Evolutionary conservation across 2,113 vertebrate genomes (phyloP), one percentile per base, ranked within the genome.

Genomic region (Choloepus hoffmanni): DNA sequence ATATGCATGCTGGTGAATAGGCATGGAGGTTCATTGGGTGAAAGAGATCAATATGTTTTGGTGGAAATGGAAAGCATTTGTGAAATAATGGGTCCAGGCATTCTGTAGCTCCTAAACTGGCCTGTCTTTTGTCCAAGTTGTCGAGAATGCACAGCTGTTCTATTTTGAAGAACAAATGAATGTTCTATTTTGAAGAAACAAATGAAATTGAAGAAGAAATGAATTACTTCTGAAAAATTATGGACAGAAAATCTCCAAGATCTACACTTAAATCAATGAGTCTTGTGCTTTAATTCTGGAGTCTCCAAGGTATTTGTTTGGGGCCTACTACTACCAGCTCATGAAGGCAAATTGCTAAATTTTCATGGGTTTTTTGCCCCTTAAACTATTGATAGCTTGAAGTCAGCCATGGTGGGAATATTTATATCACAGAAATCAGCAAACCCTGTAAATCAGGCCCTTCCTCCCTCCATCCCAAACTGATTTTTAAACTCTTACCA

Each of bases 391-490:
- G 14, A 95, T 82, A 78, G 30, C 48, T 87, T 84, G 90, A 79
- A 89, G 87, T 84, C 30, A 92, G 13, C 62, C 63, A 21, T 68
- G 21, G 58, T 78, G 53, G 63, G 81, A 90, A 81, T 92, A 88
- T 86, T 94, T 81, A 36, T 18, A 82, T 48, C 11, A 50, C 48
- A 95, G 76, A 97, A 76, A 89, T 79, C 48, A 90, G 30, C 30
- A 96, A 92, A 85, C 53, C 26, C 24, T 92, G 13, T 7, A 90
- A 83, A 85, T 90, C 62, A 48, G 95, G 30, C 53, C 23, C 40
- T 40, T 33, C 33, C 3, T 60, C 53, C 1, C 50, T 26, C 28
- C 18, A 73, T 43, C 19, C n/a, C 65, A 45, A 92, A 62, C 24
- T 85, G 67, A 19, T 7, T 77, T 1, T 79, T 94, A 77, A 96